These are phyloP conservation scores for Halictus quadricinctus DNA, from an alignment of 2,888 invertebrate genomes.

Conservation along the genomic window DNA sequence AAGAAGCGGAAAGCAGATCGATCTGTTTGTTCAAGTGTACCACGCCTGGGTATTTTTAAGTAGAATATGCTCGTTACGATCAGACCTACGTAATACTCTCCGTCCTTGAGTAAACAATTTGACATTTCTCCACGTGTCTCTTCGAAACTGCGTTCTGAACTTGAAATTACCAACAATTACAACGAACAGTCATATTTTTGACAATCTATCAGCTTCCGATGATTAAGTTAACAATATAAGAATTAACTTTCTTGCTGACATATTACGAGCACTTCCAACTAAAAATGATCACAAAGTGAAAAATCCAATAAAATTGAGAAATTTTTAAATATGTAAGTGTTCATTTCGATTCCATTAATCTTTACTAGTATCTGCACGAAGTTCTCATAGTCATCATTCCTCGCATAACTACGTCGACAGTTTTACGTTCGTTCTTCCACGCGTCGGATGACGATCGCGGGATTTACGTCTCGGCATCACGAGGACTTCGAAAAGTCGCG, in stretches of 20 bases:
- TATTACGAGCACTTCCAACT: no score
- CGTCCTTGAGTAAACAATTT: neutral
- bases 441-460: neutral
- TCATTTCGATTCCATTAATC: neutral
- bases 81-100: neutral
- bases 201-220: neutral
- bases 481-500: neutral
- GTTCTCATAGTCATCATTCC: neutral
- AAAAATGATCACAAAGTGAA: neutral
- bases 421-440: neutral
- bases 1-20: neutral
- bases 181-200: neutral
- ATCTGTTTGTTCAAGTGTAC: slow-evolving; percentile 2
- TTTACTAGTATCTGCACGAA: neutral
- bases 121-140: neutral
- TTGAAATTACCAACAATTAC: neutral
- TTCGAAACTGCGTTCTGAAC: neutral
- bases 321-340: neutral
- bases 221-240: neutral
- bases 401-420: neutral
- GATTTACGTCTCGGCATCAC: neutral
- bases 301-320: neutral
- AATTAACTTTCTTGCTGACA: no score
- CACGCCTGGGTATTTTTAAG: neutral
- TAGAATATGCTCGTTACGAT: neutral